These are phyloP conservation scores for Sylvilagus floridanus DNA, from an alignment of 2,797 vertebrate genomes.

Conservation along the genomic window DNA sequence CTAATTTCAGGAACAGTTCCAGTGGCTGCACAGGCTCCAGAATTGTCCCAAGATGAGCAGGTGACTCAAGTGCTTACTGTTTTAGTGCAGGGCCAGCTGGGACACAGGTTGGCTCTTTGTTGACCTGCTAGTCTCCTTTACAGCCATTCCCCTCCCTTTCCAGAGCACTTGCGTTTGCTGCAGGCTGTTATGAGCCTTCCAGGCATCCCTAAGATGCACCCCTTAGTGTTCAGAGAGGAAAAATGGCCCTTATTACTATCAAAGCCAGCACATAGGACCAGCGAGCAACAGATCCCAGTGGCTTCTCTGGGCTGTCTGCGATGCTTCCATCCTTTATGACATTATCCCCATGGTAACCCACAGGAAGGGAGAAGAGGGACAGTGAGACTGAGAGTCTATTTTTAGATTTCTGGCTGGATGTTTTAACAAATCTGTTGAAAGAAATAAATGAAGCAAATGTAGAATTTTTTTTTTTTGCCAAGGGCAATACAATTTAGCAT, in stretches of 20 bases:
- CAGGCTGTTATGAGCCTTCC: background rate
- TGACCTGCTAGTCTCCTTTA: background rate
- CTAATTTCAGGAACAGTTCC: background rate
- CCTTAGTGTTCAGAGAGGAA: background rate
- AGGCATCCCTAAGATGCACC: background rate
- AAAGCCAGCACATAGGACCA: background rate
- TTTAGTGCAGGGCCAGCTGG: background rate
- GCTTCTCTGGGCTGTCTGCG: background rate
- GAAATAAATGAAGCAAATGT: slow-evolving; percentile 61
- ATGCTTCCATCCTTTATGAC: background rate
- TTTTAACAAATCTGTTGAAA: slow-evolving; percentile 70
- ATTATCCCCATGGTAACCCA: slow-evolving; percentile 77
- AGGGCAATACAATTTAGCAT: slow-evolving; percentile 55
- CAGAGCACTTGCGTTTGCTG: background rate
- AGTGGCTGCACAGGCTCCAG: background rate
- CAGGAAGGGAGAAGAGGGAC: slow-evolving; percentile 38
- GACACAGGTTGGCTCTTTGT: rapidly evolving
- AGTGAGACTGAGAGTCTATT: slow-evolving; percentile 54
- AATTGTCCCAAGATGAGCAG: background rate
- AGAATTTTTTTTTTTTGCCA: background rate
- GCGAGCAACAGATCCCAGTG: background rate
- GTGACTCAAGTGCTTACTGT: background rate
- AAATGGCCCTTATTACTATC: background rate
- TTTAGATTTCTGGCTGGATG: slow-evolving; percentile 77
- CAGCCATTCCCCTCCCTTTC: background rate